Evolutionary conservation across 2,888 invertebrate species (phyloP), one percentile per base, ranked within the genome.

Genomic region (Microplitis deprimator): DNA sequence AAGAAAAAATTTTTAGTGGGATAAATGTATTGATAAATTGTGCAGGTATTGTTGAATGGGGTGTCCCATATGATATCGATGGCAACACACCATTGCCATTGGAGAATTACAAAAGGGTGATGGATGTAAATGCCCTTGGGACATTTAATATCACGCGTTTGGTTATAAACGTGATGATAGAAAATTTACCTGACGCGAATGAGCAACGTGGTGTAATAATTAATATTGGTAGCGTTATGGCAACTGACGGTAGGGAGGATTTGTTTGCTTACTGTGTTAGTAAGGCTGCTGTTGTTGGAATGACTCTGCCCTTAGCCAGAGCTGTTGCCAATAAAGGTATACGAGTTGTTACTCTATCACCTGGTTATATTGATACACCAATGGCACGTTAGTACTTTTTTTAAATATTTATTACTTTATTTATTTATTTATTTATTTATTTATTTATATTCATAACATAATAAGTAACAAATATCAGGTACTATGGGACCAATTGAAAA

Each of bases 291-390:
- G 60, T 86, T n/a, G 76, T 77, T 0, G 85, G 83, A 7, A 84
- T 86, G 84, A 86, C 85, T 4, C 6, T 82, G 1, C 83, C 85
- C 6, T 39, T 85, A 8, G 85, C 85, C 4, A 79, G 85, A 68
- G 78, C 78, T n/a, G 77, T 85, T 5, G 78, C 82, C 0, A 17
- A 69, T 1, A 82, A 82, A 75, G 85, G 85, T 29, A 86, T 85
- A 59, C 79, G 85, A 82, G 94, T 96, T 20, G 93, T 94, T 64
- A 94, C 95, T 1, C 93, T 97, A 84, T 96, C 96, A 16, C 96
- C 96, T 82, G 96, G 96, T 20, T 81, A 69, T 74, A 77, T 79
- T n/a, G 83, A 83, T 0, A 82, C 81, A 0, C 81, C 83, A 7
- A 81, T 85, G 84, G 80, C 78, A 41, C 68, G 86, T 85, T 62